Conservation (phyloP, 1,140 invertebrate species). For the Drosophila auraria region DNA sequence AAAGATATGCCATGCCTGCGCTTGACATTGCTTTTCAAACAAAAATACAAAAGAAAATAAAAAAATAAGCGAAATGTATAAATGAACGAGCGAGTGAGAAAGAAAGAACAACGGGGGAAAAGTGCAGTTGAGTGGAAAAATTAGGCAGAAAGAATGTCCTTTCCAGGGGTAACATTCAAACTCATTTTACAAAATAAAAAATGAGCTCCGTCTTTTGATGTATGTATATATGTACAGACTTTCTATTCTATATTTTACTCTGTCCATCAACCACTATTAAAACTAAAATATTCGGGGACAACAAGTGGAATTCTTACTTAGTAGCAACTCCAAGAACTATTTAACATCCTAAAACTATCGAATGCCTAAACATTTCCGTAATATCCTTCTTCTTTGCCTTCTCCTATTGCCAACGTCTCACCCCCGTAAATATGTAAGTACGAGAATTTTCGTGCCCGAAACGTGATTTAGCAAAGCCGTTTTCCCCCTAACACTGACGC, state of each 20-base stretch:
- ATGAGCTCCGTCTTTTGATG: conserved; percentile 39
- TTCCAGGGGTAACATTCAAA: conserved; percentile 44
- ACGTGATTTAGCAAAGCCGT: conserved; percentile 32
- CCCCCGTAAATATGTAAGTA: conserved; percentile 14
- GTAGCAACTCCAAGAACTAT: neutral
- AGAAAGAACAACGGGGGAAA: conserved; percentile 54
- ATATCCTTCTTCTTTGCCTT: conserved; percentile 21
- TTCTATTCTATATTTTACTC: neutral
- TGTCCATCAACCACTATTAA: neutral
- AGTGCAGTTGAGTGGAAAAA: conserved; percentile 82
- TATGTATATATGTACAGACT: conserved; percentile 9
- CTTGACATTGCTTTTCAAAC: conserved; percentile 75
- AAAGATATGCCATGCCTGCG: conserved; percentile 47
- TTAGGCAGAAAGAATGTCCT: conserved; percentile 75
- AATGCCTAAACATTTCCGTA: conserved; percentile 7
- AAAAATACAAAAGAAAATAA: conserved; percentile 60
- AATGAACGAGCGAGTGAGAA: conserved; percentile 58
- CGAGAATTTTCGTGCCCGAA: conserved; percentile 10
- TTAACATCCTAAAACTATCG: conserved; percentile 2
- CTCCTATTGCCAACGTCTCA: conserved; percentile 2
- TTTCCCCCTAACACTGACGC: conserved; percentile 64
- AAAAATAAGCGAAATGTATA: conserved; percentile 58
- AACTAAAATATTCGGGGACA: neutral
- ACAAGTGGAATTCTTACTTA: conserved; percentile 1
- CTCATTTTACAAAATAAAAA: conserved; percentile 52